Conservation (phyloP, 2,113 vertebrate species). For the Spilogale gracilis region DNA sequence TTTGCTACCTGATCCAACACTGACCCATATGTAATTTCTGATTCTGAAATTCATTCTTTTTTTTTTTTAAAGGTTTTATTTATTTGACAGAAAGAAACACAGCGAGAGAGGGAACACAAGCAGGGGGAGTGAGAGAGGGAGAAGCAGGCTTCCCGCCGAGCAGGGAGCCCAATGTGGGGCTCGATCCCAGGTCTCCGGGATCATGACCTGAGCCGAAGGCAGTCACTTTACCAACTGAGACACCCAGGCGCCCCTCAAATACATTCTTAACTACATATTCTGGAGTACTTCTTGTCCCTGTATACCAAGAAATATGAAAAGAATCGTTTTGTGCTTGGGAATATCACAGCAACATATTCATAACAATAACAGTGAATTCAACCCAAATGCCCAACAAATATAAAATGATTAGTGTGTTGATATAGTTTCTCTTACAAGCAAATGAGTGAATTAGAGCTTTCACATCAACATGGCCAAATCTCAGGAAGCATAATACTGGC, state of each 20-base stretch:
- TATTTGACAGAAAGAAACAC: no score
- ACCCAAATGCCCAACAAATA: neutral
- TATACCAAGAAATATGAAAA: neutral
- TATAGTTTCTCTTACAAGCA: neutral
- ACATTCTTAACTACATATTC: neutral
- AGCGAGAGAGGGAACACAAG: no score
- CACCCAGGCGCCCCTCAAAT: neutral
- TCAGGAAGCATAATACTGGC: neutral
- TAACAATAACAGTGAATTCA: neutral
- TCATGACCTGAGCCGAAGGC: no score
- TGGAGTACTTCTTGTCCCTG: neutral
- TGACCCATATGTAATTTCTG: neutral
- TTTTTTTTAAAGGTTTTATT: neutral
- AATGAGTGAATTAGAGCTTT: neutral
- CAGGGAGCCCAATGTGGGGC: no score
- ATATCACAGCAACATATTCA: neutral
- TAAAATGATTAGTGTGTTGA: neutral
- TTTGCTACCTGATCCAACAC: neutral
- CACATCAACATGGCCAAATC: neutral
- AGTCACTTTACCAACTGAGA: no score
- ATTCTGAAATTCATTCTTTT: neutral
- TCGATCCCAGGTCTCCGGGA: no score
- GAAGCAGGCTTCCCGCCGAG: no score
- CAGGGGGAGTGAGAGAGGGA: no score
- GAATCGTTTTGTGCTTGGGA: neutral